Base-by-base conservation (phyloP, 2,888 invertebrate genomes). In the Lepeophtheirus nordmannii region DNA sequence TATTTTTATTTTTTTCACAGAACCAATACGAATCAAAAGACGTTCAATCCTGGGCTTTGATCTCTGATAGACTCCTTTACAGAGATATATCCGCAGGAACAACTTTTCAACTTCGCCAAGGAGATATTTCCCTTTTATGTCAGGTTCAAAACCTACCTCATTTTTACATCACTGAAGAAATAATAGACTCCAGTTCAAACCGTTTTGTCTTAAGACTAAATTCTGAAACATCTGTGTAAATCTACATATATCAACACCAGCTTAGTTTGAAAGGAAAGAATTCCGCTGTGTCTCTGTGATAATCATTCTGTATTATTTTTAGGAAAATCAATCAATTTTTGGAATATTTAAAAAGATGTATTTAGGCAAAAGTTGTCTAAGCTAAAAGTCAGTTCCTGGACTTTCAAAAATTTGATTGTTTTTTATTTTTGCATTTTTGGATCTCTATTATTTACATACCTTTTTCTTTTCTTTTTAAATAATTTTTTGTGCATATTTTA, bases 41-140 rank as follows among this genome's bases (percentile, higher is more conserved):
- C 58, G 80, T 87, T n/a, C 93, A 94, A 74, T 87, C 92, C 53
- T 98, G 98, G 98, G 89, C 94, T 2, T 80, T 96, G 61, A 86
- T 96, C 70, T 93, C 93, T 70, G 93, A 94, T 72, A 89, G 89
- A 72, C 80, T 92, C 38, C 82, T 93, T 0, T 92, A 94, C 0
- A 79, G 93, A 10, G 87, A 90, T 0, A 80, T 97, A 22, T 82
- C 84, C 0, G 84, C 89, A 71, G 87, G 87, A 66, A 83, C 86
- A 60, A 83, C 86, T 67, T 97, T 98, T 78, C 91, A 96, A 75
- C 80, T 98, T 53, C 81, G 94, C 30, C 92, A 93, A 75, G 89
- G 87, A 69, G 93, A 94, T 74, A 85, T 97, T 37, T 91, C 92
- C 0, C 81, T 98, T 1, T 80, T 94, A 71, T 92, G 94, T 73